Evolutionary conservation across 2,113 vertebrate species (phyloP).

Genomic region (Pterocles gutturalis): DNA sequence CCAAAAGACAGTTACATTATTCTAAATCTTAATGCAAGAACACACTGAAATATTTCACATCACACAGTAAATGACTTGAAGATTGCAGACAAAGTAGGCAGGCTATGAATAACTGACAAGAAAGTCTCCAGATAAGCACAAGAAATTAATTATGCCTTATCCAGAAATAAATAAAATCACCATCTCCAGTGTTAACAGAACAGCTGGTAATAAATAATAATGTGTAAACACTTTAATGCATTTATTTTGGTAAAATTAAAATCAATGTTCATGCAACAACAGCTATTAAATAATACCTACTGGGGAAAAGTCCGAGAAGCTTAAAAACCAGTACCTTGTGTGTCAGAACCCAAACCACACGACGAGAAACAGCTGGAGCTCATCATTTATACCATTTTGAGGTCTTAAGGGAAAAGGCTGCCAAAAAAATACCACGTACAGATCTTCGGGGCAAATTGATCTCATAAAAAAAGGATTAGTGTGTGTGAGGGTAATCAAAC

Average conservation of each 20-base stretch:
- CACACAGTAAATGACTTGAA: constrained; percentile 33
- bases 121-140: constrained; percentile 48
- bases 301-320: constrained; percentile 3
- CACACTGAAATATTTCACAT: constrained; percentile 39
- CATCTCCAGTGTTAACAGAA: background rate
- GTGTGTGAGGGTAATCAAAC: constrained; percentile 27
- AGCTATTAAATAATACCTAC: constrained; percentile 55
- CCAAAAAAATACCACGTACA: constrained; percentile 34
- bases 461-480: constrained; percentile 61
- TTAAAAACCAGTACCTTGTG: constrained; percentile 38
- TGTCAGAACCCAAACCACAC: constrained; percentile 17
- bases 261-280: constrained; percentile 38
- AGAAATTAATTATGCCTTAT: constrained; percentile 10
- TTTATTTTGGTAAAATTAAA: constrained; percentile 65
- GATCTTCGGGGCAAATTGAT: constrained; percentile 38
- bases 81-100: constrained; percentile 40
- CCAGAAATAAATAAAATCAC: constrained; percentile 50
- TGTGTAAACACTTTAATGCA: constrained; percentile 33
- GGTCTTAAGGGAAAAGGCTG: constrained; percentile 41
- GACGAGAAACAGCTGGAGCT: constrained; percentile 42
- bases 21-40: constrained; percentile 24
- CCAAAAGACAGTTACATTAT: background rate
- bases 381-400: constrained; percentile 44
- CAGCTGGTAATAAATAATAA: constrained; percentile 62
- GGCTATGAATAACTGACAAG: constrained; percentile 60